These are phyloP conservation scores for Drosophila nr. perissopoda DNA, from an alignment of 2,888 invertebrate species.

Conservation along the genomic window DNA sequence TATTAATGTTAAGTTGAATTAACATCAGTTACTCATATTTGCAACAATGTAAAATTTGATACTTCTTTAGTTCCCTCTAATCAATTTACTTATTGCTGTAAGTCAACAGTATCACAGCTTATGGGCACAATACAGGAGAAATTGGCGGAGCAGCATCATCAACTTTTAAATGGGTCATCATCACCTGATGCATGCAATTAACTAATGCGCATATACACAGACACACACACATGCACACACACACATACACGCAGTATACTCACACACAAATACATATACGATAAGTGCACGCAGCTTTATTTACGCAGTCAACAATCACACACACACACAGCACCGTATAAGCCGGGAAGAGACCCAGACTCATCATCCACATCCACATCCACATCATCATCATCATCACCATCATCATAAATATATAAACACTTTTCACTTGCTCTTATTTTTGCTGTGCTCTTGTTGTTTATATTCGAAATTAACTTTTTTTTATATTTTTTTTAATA, in stretches of 20 bases:
- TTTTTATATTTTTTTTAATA: conserved; percentile 34
- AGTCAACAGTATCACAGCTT: conserved; percentile 12
- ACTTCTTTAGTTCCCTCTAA: not conserved
- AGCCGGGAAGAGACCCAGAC: conserved; percentile 2
- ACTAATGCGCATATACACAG: conserved; percentile 35
- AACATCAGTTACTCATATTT: not conserved
- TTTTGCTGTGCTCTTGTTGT: conserved; percentile 37
- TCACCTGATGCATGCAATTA: conserved; percentile 72
- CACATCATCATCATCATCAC: conserved; percentile 33
- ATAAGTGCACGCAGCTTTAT: conserved; percentile 23
- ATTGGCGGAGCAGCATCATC: conserved; percentile 50
- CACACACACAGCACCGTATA: not conserved
- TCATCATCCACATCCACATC: conserved; percentile 12
- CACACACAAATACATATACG: not conserved
- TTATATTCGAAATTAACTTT: conserved; percentile 47
- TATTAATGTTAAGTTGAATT: not conserved
- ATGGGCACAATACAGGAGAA: conserved; percentile 6
- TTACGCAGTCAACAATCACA: conserved; percentile 28
- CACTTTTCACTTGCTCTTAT: conserved; percentile 64
- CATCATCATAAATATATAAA: conserved; percentile 49
- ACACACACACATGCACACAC: conserved; percentile 4
- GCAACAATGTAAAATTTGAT: not conserved
- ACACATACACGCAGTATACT: conserved; percentile 2
- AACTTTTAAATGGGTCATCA: conserved; percentile 77
- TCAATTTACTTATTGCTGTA: not conserved